phyloP scores from a whole-genome alignment of 2,113 vertebrate genomes.

The Toxotes chatareus region DNA sequence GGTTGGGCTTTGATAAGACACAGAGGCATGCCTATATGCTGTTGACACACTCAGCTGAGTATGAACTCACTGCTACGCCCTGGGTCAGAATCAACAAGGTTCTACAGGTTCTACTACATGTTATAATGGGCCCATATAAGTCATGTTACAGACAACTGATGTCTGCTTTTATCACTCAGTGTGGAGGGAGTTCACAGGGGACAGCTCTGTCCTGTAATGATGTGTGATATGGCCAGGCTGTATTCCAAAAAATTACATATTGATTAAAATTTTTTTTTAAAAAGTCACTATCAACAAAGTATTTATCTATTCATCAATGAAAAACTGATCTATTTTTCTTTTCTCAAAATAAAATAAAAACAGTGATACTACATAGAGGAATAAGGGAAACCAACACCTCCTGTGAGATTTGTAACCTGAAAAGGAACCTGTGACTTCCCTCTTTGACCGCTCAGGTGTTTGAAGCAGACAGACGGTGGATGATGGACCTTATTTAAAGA shows the following conservation, averaged over 20 bases:
- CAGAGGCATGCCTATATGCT: conserved; percentile 58
- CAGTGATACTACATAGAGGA: neutral
- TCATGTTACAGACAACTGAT: conserved; percentile 59
- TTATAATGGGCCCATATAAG: conserved; percentile 58
- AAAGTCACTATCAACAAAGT: neutral
- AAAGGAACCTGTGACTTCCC: conserved; percentile 4
- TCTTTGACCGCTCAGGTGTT: neutral
- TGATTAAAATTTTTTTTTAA: neutral
- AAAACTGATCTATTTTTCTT: neutral
- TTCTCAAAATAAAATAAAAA: neutral
- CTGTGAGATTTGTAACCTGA: neutral
- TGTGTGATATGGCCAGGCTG: neutral
- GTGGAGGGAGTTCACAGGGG: neutral
- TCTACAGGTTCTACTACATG: conserved; percentile 46
- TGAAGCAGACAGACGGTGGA: neutral
- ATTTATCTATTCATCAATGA: neutral
- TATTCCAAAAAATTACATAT: conserved; percentile 15
- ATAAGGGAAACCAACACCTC: neutral
- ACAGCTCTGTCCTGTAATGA: conserved; percentile 22
- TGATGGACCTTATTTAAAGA: neutral
- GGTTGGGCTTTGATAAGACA: conserved; percentile 72
- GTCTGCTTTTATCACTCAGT: conserved; percentile 47
- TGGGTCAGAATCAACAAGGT: conserved; percentile 56
- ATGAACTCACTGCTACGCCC: conserved; percentile 50
- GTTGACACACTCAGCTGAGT: conserved; percentile 64